Evolutionary conservation across 2,888 invertebrate genomes (phyloP).

Genomic region (Chouioia cunea): DNA sequence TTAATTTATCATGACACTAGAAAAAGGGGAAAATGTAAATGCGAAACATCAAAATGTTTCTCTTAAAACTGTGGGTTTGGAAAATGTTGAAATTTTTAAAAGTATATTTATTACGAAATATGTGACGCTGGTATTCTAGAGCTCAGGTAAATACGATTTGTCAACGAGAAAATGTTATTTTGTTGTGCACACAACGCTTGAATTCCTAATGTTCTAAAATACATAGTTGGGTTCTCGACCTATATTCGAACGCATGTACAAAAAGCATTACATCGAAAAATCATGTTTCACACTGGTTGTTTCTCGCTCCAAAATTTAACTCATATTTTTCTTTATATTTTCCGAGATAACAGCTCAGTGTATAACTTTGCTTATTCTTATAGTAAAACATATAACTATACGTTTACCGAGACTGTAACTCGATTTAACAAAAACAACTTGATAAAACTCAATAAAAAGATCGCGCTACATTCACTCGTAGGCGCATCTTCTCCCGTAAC

Average conservation of each 20-base stretch:
- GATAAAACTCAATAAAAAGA: constrained; percentile 9
- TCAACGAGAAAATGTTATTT: constrained; percentile 41
- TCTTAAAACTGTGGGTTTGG: too few relatives aligned
- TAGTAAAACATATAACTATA: too few relatives aligned
- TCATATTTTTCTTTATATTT: too few relatives aligned
- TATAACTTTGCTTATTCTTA: too few relatives aligned
- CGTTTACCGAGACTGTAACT: too few relatives aligned
- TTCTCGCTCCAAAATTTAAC: too few relatives aligned
- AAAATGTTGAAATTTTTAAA: constrained; percentile 4
- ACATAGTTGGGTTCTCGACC: constrained; percentile 37
- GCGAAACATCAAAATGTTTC: too few relatives aligned
- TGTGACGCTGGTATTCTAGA: constrained; percentile 26
- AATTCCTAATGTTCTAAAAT: constrained; percentile 42
- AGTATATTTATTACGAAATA: constrained; percentile 20
- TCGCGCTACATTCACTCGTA: constrained; percentile 5
- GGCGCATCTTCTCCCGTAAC: background rate
- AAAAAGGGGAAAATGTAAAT: too few relatives aligned
- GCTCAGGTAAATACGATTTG: constrained; percentile 43
- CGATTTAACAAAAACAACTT: constrained; percentile 8
- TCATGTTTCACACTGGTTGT: too few relatives aligned
- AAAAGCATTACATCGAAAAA: constrained; percentile 23
- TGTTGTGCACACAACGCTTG: constrained; percentile 33
- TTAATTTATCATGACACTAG: too few relatives aligned
- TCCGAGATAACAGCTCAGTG: too few relatives aligned
- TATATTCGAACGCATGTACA: constrained; percentile 18